Evolutionary conservation across 2,888 invertebrate species (phyloP).

Genomic region (Osmoderma eremita): DNA sequence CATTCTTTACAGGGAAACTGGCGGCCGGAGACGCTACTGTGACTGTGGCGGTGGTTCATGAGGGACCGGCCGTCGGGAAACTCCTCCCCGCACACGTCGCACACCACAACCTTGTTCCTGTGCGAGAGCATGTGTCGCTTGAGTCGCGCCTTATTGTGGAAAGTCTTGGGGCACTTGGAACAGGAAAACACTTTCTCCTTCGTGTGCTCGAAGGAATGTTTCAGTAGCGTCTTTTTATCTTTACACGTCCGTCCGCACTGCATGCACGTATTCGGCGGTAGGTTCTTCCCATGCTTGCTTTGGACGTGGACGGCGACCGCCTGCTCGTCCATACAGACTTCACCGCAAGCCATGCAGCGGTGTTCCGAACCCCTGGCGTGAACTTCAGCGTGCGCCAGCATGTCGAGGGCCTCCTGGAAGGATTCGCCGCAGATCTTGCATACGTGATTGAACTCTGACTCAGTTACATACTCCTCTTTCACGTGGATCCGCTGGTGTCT

Average conservation of each 20-base stretch:
- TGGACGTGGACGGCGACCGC: conserved; percentile 73
- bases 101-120: conserved; percentile 74
- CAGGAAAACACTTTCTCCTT: conserved; percentile 68
- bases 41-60: conserved; percentile 76
- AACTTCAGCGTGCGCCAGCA: conserved; percentile 81
- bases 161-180: conserved; percentile 76
- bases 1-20: conserved; percentile 86
- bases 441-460: conserved; percentile 69
- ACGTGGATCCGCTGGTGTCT: conserved; percentile 69
- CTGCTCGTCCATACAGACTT: conserved; percentile 71
- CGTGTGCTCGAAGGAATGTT: conserved; percentile 77
- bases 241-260: conserved; percentile 76
- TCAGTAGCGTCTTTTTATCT: conserved; percentile 73
- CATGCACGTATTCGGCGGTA: conserved; percentile 74
- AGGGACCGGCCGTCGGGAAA: conserved; percentile 76
- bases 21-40: conserved; percentile 65
- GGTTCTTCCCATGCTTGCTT: conserved; percentile 69
- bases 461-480: conserved; percentile 63
- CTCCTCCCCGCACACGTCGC: conserved; percentile 76
- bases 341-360: conserved; percentile 74
- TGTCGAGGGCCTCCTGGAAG: conserved; percentile 79
- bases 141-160: conserved; percentile 74
- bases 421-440: conserved; percentile 84
- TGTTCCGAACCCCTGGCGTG: conserved; percentile 73
- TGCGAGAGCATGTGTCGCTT: conserved; percentile 78